Percentiles rank a stretch among this genome's conserved stretches.
Evolutionary conservation across 2,888 invertebrate species (phyloP).

Genomic region (Dicyrtomina minuta): DNA sequence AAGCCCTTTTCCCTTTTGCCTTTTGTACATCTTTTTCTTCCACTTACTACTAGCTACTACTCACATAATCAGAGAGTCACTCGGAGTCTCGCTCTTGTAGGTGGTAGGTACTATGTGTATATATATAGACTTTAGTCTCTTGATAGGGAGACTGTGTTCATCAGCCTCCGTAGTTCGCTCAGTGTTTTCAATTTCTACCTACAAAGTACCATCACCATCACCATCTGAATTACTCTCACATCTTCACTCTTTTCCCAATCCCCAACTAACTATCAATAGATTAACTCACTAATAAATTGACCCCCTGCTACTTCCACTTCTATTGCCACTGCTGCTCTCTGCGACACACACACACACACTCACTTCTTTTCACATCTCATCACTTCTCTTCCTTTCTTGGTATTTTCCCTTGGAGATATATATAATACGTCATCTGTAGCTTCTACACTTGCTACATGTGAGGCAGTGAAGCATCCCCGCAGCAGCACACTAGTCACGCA

Average conservation of each 20-base stretch:
- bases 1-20: background rate
- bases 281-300: slow-evolving; percentile 27
- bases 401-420: background rate
- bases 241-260: background rate
- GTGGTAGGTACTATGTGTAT: background rate
- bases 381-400: background rate
- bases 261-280: slow-evolving; percentile 7
- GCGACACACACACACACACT: background rate
- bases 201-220: background rate
- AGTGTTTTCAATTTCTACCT: too few species aligned
- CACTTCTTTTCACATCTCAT: slow-evolving; percentile 23
- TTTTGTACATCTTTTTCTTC: background rate
- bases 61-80: background rate
- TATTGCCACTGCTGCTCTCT: background rate
- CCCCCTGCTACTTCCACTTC: slow-evolving; percentile 24
- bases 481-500: too few species aligned
- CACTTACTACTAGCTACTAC: background rate
- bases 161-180: too few species aligned
- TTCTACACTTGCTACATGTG: too few species aligned
- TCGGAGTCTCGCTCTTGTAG: background rate
- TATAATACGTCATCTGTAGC: background rate
- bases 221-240: background rate
- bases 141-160: too few species aligned
- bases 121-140: too few species aligned
- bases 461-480: too few species aligned